Evolutionary conservation across 2,888 invertebrate species (phyloP).

Genomic region (Zhuqinia jingwanae): DNA sequence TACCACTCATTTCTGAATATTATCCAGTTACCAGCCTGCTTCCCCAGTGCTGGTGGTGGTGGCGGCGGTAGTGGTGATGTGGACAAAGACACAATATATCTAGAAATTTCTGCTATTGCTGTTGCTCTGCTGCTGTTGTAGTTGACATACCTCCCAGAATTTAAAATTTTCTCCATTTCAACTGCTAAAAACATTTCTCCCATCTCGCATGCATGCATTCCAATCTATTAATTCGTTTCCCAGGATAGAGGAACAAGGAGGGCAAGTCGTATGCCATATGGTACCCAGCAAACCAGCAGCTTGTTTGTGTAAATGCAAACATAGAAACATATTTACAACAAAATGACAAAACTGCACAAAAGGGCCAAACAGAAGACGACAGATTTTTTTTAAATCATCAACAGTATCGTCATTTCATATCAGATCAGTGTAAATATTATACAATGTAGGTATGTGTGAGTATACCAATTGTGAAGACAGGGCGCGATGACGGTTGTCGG

Average conservation of each 20-base stretch:
- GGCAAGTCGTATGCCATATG: constrained; percentile 34
- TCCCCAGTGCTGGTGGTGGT: not conserved
- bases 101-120: constrained; percentile 1
- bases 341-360: not conserved
- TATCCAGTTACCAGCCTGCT: no score
- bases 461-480: not conserved
- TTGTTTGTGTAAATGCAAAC: not conserved
- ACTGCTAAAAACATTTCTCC: not conserved
- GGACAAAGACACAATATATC: not conserved
- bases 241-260: not conserved
- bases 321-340: not conserved
- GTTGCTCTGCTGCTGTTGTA: not conserved
- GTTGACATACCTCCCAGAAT: constrained; percentile 32
- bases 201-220: not conserved
- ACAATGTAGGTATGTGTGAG: no score
- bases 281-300: not conserved
- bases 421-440: no score
- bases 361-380: no score
- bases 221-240: not conserved
- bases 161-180: not conserved
- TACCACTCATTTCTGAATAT: not conserved
- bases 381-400: no score
- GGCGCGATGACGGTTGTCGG: not conserved
- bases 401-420: no score
- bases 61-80: no score